A percentile compares a stretch with the other conserved stretches of the same genome.
These are phyloP conservation scores for Caenorhabditis brenneri DNA, from an alignment of 1,140 invertebrate genomes.

Conservation along the genomic window DNA sequence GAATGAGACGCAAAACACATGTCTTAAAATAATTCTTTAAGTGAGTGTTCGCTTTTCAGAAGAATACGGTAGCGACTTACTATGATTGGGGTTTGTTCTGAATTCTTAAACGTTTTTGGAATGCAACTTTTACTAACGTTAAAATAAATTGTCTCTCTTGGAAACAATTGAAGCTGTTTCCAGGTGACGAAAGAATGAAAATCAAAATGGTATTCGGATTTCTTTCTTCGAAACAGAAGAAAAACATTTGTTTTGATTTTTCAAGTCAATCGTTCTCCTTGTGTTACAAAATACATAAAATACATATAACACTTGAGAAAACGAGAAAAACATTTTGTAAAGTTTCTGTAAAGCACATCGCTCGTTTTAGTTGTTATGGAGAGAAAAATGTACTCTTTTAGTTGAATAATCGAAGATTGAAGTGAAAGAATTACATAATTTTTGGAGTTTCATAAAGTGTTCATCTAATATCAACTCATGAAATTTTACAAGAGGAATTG, in stretches of 20 bases:
- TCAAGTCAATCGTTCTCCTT: background rate
- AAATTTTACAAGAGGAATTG: background rate
- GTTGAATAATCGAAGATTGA: background rate
- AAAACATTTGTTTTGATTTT: background rate
- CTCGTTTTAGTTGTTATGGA: background rate
- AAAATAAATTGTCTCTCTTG: no score
- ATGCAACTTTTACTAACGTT: no score
- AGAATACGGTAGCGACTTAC: no score
- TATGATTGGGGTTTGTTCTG: no score
- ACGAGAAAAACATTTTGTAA: background rate
- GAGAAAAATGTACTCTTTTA: background rate
- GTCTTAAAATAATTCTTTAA: no score
- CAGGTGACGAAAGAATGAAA: background rate
- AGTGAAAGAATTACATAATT: background rate
- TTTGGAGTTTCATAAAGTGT: background rate
- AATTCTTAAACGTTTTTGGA: no score
- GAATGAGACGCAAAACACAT: no score
- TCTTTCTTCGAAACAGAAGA: background rate
- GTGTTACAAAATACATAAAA: background rate
- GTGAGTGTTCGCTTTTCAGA: no score
- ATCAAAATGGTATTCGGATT: background rate
- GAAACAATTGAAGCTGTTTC: no score
- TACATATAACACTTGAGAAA: constrained; percentile 17
- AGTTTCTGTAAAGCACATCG: background rate
- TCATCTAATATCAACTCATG: background rate